Conservation (phyloP, 2,888 invertebrate species). For the Allygus modestus region DNA sequence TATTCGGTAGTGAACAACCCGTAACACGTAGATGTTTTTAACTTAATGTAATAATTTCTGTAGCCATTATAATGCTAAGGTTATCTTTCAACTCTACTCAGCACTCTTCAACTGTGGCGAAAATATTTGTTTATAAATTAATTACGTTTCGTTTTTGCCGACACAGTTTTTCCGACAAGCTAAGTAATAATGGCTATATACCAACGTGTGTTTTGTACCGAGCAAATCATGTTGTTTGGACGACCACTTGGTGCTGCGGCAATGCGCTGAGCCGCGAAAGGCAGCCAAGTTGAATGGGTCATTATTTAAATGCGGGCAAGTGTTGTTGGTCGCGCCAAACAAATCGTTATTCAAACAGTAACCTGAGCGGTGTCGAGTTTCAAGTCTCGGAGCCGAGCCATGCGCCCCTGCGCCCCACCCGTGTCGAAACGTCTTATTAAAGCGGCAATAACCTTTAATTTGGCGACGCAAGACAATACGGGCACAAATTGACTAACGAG, state of each 20-base stretch:
- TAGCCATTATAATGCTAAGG: too few relatives aligned
- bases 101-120: too few relatives aligned
- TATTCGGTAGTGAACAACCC: too few relatives aligned
- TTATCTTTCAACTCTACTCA: too few relatives aligned
- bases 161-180: too few relatives aligned
- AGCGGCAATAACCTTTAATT: constrained; percentile 33
- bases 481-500: constrained; percentile 1
- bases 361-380: background rate
- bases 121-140: too few relatives aligned
- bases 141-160: too few relatives aligned
- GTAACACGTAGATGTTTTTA: too few relatives aligned
- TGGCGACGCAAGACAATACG: constrained; percentile 36
- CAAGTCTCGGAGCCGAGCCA: background rate
- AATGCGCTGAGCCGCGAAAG: constrained; percentile 7
- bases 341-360: constrained; percentile 19
- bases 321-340: background rate
- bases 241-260: background rate
- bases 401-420: background rate
- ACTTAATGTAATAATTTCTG: too few relatives aligned
- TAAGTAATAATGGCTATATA: too few relatives aligned
- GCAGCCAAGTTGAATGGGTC: constrained; percentile 26
- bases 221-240: constrained; percentile 5
- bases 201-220: background rate
- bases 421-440: constrained; percentile 20
- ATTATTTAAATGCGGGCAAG: constrained; percentile 18